Evolutionary conservation across 2,113 vertebrate genomes (phyloP), one percentile per base, ranked within the genome.

Genomic region (Penelope pileata): DNA sequence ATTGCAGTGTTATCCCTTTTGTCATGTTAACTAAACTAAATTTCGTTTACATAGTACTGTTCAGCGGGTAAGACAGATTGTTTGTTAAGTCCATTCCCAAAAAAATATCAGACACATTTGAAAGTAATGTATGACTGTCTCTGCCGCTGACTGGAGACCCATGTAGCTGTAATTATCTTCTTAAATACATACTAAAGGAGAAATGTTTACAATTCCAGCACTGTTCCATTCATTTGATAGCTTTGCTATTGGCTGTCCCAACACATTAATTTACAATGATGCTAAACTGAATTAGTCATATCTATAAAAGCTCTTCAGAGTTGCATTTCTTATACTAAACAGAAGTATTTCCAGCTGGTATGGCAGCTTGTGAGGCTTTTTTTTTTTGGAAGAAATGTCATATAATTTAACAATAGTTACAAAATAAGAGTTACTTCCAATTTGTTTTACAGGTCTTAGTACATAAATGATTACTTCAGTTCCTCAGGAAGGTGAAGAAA

Each of bases 241-340:
- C 74, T 88, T 77, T 86, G 80, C 80, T 94, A 86, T 93, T 96
- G 93, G 74, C 74, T 96, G 77, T 95, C 91, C 92, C 88, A 66
- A 15, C 90, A 73, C 92, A 94, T 93, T 96, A 91, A 94, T 96
- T 96, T 95, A 90, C 94, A 94, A 85, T 91, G 89, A 94, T 94
- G 83, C 53, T 94, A 83, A 95, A 96, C 81, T 82, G 82, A 96
- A 95, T 97, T 93, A 96, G 89, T 96, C 93, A 95, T 94, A 91
- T 94, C 87, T 93, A 88, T 96, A 94, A 96, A 96, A 96, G 92
- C 95, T 87, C 87, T 94, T 96, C 86, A 93, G 69, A 60, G 93
- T 95, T 93, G 82, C 59, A 68, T 76, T 97, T 94, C 90, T 88
- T 96, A 56, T n/a, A 90, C 94, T 94, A 91, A 96, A 94, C 93